phyloP scores from a whole-genome alignment of 2,113 vertebrate species.

The Manacus vitellinus region DNA sequence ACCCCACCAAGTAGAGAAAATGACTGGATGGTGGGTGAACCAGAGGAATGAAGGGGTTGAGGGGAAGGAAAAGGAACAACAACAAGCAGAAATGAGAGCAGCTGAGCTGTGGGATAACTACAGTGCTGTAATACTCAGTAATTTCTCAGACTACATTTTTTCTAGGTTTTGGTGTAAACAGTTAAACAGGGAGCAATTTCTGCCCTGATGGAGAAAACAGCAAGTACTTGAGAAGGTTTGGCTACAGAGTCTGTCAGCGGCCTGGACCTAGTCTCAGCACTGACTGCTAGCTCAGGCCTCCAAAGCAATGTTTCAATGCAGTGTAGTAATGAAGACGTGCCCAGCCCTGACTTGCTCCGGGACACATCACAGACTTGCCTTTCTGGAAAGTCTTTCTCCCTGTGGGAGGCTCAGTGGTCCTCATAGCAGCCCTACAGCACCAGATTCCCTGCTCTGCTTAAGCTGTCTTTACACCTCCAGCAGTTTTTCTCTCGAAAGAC shows the following conservation, averaged over 20 bases:
- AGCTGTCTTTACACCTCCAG: background rate
- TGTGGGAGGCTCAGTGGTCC: background rate
- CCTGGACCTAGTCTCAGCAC: background rate
- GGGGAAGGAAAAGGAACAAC: background rate
- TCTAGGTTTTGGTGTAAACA: slow-evolving; percentile 32
- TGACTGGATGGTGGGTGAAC: background rate
- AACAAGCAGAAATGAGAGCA: background rate
- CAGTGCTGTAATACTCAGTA: background rate
- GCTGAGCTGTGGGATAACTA: background rate
- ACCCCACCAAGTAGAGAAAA: background rate
- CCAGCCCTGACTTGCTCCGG: background rate
- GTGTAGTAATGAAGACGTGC: background rate
- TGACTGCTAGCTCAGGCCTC: background rate
- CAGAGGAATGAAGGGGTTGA: background rate
- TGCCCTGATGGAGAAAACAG: slow-evolving; percentile 58
- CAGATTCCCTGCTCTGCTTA: background rate
- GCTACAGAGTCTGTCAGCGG: background rate
- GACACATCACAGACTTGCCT: background rate
- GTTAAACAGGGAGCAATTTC: slow-evolving; percentile 44
- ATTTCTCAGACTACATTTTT: slow-evolving; percentile 2
- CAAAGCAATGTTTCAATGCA: background rate
- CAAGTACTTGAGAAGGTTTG: background rate
- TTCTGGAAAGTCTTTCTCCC: background rate
- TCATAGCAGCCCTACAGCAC: background rate
- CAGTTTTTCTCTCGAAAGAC: background rate